These are phyloP conservation scores for Melospiza georgiana DNA, from an alignment of 2,113 vertebrate genomes.

Conservation along the genomic window DNA sequence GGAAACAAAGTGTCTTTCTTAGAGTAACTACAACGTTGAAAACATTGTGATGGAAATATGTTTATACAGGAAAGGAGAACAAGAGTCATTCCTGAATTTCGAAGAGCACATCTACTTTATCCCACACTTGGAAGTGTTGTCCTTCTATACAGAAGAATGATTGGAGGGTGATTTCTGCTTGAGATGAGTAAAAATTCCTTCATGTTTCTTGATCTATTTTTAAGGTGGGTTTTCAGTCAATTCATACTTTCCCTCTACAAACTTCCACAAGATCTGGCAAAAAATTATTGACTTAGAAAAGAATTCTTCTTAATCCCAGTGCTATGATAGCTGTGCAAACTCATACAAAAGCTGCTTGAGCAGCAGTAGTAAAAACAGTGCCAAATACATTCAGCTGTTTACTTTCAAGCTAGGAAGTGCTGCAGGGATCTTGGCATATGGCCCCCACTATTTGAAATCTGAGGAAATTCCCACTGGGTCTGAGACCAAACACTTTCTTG, in stretches of 20 bases:
- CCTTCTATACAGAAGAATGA: neutral
- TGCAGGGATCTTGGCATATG: slow-evolving; percentile 27
- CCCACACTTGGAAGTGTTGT: neutral
- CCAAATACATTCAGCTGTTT: slow-evolving; percentile 40
- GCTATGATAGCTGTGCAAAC: neutral
- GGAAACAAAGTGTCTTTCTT: neutral
- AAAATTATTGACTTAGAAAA: neutral
- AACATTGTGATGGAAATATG: neutral
- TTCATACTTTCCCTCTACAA: neutral
- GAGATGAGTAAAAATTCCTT: neutral
- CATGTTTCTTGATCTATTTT: neutral
- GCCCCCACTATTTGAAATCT: slow-evolving; percentile 22
- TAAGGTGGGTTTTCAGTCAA: neutral
- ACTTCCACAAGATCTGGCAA: neutral
- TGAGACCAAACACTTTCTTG: slow-evolving; percentile 41
- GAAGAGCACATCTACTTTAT: neutral
- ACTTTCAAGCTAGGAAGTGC: slow-evolving; percentile 20
- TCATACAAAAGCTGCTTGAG: neutral
- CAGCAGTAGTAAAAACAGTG: slow-evolving; percentile 12
- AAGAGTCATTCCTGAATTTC: neutral
- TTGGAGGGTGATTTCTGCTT: neutral
- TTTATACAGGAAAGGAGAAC: neutral
- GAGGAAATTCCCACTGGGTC: slow-evolving; percentile 52
- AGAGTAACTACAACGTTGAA: neutral
- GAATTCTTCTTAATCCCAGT: neutral